Evolutionary conservation across 2,113 vertebrate genomes (phyloP), one percentile per base, ranked within the genome.

Genomic region (Charina bottae): DNA sequence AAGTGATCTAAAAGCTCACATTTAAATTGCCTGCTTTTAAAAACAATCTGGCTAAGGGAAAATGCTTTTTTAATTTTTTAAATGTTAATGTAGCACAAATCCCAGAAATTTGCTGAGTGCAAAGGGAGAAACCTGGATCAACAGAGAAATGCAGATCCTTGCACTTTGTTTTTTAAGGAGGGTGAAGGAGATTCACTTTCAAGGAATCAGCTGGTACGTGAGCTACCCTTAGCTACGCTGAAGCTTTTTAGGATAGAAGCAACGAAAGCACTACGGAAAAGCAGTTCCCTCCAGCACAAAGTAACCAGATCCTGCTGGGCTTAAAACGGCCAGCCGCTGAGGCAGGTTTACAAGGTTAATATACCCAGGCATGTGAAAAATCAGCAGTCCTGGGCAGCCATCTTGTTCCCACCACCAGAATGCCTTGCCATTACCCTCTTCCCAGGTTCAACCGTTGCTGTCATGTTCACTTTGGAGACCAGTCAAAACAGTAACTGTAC

Each of bases 181-280:
- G 11, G 68, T 8, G 19, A 9, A 12, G 33, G 8, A 24, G 90
- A 88, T 62, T 56, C 3, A 33, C 23, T 78, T 88, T 62, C 92
- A 60, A 83, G 24, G n/a, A 26, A 54, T 88, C 89, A 84, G 56
- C 68, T 83, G 89, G n/a, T 62, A 93, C n/a, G 56, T 88, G 85
- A 37, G 23, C 58, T 88, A 23, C 83, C 58, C 33, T 64, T 11
- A 46, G 8, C 13, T 37, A 19, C 9, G 33, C 15, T 0, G 24
- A 58, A 17, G 46, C 17, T 42, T 53, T 9, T 72, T 49, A 4
- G 78, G n/a, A 53, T n/a, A 26, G 28, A 15, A 19, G 46, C 46
- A 15, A 37, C 4, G 1, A 85, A 88, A 84, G 33, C 7, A 0
- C 26, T 53, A 33, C 42, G 12, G n/a, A 54, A 72, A 90, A 37